Base-by-base conservation (phyloP, 2,888 invertebrate species). In the Dynastes hyllus region DNA sequence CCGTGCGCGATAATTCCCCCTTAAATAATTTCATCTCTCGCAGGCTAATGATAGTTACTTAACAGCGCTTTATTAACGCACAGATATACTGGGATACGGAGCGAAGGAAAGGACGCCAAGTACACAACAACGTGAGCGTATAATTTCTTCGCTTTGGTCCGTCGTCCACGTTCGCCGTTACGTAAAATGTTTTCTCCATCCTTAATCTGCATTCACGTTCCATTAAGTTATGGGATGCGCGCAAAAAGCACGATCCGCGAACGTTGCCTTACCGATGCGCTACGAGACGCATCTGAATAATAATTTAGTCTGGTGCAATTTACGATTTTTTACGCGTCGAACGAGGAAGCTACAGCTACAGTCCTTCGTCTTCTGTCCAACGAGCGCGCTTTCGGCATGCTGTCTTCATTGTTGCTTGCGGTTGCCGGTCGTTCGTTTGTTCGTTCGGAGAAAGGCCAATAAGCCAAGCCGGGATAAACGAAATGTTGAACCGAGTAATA, bases 271-370 rank as follows among this genome's bases (percentile, higher is more conserved):
- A 53, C 22, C 9, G 40, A 29, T 37, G 32, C 65, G 67, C 67
- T 16, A 67, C 69, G 71, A 58, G 71, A 71, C 71, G 71, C 71
- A 71, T 71, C 58, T 71, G 71, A 58, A 71, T 71, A 58, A 71
- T 71, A 71, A 71, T 58, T 71, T 71, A 58, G 55, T 37, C 32
- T 40, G 71, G 16, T 16, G 71, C 58, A 71, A 71, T 55, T 71
- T 71, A 16, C 55, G 71, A 58, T 71, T 37, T 37, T 58, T 71
- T 70, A 67, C n/a, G 8, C 13, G n/a, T 22, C 29, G 37, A 45
- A 45, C 45, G 37, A n/a, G 65, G 32, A 9, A 22, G 37, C 11
- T 13, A 11, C 37, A 3, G 27, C 37, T 22, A 40, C 40, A 16
- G 66, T 66, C 13, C 65, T 9, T 65, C 40, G 37, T 40, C 66